These are phyloP conservation scores for Montifringilla adamsi DNA, from an alignment of 2,113 vertebrate species.

Conservation along the genomic window DNA sequence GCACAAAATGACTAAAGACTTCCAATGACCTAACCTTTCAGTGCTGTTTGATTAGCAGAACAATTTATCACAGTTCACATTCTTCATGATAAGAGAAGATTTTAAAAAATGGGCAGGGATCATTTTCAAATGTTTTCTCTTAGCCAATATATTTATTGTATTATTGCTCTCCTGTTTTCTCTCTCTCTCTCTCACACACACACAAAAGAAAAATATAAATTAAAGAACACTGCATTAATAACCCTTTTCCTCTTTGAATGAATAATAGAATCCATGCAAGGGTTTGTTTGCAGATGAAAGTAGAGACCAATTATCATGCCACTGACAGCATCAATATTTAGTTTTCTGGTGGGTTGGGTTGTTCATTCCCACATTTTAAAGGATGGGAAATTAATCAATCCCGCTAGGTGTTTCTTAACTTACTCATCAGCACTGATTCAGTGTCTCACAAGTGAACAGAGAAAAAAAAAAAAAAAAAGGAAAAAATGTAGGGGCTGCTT, in stretches of 20 bases:
- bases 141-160: constrained; percentile 9
- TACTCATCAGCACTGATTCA: not conserved
- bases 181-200: not conserved
- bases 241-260: not conserved
- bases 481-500: not conserved
- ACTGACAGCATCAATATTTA: constrained; percentile 29
- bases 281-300: constrained; percentile 29
- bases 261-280: constrained; percentile 18
- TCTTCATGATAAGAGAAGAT: constrained; percentile 53
- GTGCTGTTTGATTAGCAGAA: constrained; percentile 78
- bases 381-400: not conserved
- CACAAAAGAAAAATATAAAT: not conserved
- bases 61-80: constrained; percentile 63
- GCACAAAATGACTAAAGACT: constrained; percentile 79
- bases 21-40: constrained; percentile 76
- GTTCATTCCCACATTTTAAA: not conserved
- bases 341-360: not conserved
- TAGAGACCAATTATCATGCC: constrained; percentile 16
- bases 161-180: not conserved
- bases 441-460: not conserved
- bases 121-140: constrained; percentile 57
- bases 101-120: constrained; percentile 30
- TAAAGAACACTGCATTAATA: constrained; percentile 33
- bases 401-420: not conserved
- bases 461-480: fast-evolving